These are phyloP conservation scores for Aleadryas rufinucha DNA, from an alignment of 2,113 vertebrate genomes.

Conservation along the genomic window DNA sequence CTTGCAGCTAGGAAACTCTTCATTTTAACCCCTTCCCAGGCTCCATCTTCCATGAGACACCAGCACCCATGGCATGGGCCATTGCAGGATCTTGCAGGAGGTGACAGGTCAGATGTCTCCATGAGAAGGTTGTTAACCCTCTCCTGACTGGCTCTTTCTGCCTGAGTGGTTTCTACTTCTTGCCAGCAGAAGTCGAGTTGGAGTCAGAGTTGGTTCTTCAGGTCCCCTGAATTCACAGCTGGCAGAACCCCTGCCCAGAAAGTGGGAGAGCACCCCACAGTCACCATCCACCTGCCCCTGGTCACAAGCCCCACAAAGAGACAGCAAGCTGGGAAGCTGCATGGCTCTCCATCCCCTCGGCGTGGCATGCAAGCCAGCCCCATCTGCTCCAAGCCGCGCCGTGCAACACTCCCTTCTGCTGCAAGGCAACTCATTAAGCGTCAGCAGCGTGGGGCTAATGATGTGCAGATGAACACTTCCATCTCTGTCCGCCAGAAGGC, in stretches of 20 bases:
- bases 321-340: neutral
- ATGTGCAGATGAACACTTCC: slow-evolving; percentile 23
- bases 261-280: neutral
- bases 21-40: slow-evolving; percentile 11
- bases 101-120: neutral
- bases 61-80: neutral
- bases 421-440: slow-evolving; percentile 5
- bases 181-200: neutral
- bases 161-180: neutral
- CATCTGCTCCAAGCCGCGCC: neutral
- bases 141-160: neutral
- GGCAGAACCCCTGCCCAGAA: neutral
- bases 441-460: slow-evolving; percentile 11
- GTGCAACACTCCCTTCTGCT: neutral
- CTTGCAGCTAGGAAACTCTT: neutral
- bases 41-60: neutral
- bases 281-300: rapidly evolving
- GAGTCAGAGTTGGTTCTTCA: neutral
- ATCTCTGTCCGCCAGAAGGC: slow-evolving; percentile 30
- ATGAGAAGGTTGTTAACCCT: neutral
- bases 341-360: rapidly evolving
- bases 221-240: rapidly evolving
- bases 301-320: neutral
- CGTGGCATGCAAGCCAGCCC: neutral
- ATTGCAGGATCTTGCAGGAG: neutral